Conservation (phyloP, 2,888 invertebrate genomes). For the Steinernema carpocapsae region DNA sequence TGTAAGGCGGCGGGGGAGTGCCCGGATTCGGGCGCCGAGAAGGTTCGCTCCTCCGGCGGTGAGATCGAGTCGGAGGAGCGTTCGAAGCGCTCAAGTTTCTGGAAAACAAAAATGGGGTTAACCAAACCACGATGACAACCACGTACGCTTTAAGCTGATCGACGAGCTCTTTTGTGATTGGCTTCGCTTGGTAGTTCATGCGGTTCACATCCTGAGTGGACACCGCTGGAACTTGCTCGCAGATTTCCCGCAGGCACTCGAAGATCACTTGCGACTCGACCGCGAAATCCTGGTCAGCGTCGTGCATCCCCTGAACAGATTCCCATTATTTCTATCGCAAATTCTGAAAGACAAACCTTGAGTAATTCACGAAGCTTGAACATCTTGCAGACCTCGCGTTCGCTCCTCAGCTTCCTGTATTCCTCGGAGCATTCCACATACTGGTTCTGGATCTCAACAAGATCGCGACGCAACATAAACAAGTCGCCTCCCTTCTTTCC, state of each 20-base stretch:
- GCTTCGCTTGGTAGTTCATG: constrained; percentile 47
- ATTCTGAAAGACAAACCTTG: not conserved
- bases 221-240: constrained; percentile 53
- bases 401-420: constrained; percentile 6
- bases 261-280: constrained; percentile 45
- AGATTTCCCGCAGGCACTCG: constrained; percentile 52
- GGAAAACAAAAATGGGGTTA: constrained; percentile 32
- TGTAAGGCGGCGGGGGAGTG: constrained; percentile 46
- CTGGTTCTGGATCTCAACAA: constrained; percentile 2
- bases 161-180: constrained; percentile 47
- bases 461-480: not conserved
- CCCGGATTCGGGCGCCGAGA: constrained; percentile 35
- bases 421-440: not conserved
- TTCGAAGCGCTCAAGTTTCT: constrained; percentile 41
- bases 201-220: constrained; percentile 48
- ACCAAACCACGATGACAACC: constrained; percentile 37
- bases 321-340: not conserved
- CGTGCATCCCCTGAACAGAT: constrained; percentile 48
- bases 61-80: not conserved
- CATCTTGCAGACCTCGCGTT: constrained; percentile 23
- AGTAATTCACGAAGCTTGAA: constrained; percentile 16
- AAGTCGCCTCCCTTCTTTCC: constrained; percentile 15
- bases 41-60: constrained; percentile 36
- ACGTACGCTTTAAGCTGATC: constrained; percentile 42
- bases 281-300: constrained; percentile 44